Evolutionary conservation across 1,140 invertebrate genomes (phyloP).

Genomic region (Oncopeltus fasciatus): DNA sequence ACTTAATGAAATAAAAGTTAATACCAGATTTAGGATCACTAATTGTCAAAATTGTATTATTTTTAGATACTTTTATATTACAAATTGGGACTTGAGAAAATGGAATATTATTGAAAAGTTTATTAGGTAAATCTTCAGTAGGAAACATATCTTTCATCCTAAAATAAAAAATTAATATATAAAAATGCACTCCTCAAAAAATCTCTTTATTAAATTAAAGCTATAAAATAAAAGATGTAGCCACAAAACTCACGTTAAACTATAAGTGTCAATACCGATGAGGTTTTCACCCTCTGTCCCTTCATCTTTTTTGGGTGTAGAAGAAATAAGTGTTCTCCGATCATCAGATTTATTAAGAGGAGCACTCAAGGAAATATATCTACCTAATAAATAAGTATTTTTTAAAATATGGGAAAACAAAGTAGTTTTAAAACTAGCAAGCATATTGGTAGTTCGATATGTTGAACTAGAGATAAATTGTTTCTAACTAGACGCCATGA

Average conservation of each 20-base stretch:
- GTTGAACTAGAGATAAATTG: too few relatives aligned
- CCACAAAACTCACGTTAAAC: background rate
- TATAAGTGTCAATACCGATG: too few relatives aligned
- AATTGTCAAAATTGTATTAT: constrained; percentile 74
- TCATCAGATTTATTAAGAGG: background rate
- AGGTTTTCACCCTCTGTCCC: constrained; percentile 50
- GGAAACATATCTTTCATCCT: constrained; percentile 59
- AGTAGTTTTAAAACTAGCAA: too few relatives aligned
- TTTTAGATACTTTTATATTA: constrained; percentile 62
- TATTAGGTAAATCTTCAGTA: constrained; percentile 48
- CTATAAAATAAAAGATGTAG: background rate
- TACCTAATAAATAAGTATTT: background rate
- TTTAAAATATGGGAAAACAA: background rate
- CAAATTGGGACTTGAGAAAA: constrained; percentile 69
- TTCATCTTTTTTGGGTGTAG: constrained; percentile 42
- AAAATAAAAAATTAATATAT: constrained; percentile 25
- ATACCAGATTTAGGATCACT: constrained; percentile 40
- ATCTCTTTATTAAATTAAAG: background rate
- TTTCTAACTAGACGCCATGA: too few relatives aligned
- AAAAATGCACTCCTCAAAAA: too few relatives aligned
- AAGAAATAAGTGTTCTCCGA: constrained; percentile 29
- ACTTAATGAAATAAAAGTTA: background rate
- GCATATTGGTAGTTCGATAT: too few relatives aligned
- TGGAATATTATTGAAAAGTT: constrained; percentile 58
- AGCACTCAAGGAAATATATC: background rate